These are phyloP conservation scores for Antheraea yamamai DNA, from an alignment of 2,888 invertebrate genomes.

Conservation along the genomic window DNA sequence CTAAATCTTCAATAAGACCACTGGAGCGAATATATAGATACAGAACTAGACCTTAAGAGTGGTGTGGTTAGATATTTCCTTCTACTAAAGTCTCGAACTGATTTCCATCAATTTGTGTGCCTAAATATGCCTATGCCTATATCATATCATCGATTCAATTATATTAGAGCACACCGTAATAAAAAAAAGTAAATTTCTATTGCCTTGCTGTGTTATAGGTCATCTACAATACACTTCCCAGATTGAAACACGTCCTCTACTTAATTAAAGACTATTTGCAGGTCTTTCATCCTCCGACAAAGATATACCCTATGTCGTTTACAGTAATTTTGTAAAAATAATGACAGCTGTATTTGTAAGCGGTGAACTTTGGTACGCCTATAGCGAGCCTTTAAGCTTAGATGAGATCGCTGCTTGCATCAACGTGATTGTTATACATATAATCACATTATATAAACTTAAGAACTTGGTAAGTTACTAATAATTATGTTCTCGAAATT, in stretches of 20 bases:
- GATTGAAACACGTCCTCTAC: not conserved
- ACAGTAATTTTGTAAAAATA: constrained; percentile 44
- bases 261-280: constrained; percentile 24
- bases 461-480: constrained; percentile 52
- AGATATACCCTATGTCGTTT: constrained; percentile 46
- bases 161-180: too few species aligned
- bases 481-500: not conserved
- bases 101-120: too few species aligned
- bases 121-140: too few species aligned
- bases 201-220: not conserved
- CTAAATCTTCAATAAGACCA: too few species aligned
- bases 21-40: too few species aligned
- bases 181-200: not conserved
- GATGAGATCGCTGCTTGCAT: constrained; percentile 57
- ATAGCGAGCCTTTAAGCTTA: constrained; percentile 42
- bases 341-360: constrained; percentile 42
- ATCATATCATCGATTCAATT: too few species aligned
- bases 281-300: constrained; percentile 52
- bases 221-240: not conserved
- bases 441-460: constrained; percentile 55
- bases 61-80: too few species aligned
- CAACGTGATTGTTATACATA: constrained; percentile 57
- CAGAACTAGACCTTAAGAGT: too few species aligned
- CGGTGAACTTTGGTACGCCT: constrained; percentile 54
- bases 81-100: too few species aligned